Evolutionary conservation across 2,888 invertebrate genomes (phyloP).

Genomic region (Odontocerum albicorne): DNA sequence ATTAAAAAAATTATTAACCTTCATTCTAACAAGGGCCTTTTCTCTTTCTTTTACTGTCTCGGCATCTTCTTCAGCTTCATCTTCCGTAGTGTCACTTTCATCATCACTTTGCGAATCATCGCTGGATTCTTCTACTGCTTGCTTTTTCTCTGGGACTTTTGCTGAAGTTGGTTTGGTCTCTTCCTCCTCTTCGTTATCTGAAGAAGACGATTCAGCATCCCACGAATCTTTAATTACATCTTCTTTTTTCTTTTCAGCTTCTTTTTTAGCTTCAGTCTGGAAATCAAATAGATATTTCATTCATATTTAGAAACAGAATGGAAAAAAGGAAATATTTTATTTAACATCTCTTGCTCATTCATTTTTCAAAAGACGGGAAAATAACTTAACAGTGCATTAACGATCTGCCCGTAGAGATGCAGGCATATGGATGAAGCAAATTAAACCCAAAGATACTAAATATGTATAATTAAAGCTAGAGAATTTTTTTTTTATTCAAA

Average conservation of each 20-base stretch:
- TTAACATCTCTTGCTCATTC: no score
- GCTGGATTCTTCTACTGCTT: constrained; percentile 49
- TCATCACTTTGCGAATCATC: constrained; percentile 51
- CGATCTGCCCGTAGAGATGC: no score
- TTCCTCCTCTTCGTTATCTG: constrained; percentile 59
- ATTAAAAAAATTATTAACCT: constrained; percentile 47
- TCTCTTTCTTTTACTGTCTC: constrained; percentile 77
- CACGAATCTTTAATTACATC: constrained; percentile 77
- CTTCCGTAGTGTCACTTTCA: constrained; percentile 57
- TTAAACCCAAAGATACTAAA: no score
- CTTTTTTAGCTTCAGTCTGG: constrained; percentile 43
- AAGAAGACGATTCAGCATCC: constrained; percentile 75
- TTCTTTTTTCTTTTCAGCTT: constrained; percentile 40
- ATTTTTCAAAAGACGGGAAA: no score
- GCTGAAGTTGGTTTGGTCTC: constrained; percentile 43
- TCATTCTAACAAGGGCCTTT: constrained; percentile 71
- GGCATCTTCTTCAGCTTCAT: constrained; percentile 66
- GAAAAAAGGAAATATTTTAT: no score
- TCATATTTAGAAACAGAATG: no score
- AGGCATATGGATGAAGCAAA: no score
- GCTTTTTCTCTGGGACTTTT: constrained; percentile 24
- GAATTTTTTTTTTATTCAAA: no score
- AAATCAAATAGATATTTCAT: constrained; percentile 22
- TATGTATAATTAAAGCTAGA: no score
- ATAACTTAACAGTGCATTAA: no score